Base-by-base conservation (phyloP, 2,797 vertebrate species). In the Hippocampus kuda region DNA sequence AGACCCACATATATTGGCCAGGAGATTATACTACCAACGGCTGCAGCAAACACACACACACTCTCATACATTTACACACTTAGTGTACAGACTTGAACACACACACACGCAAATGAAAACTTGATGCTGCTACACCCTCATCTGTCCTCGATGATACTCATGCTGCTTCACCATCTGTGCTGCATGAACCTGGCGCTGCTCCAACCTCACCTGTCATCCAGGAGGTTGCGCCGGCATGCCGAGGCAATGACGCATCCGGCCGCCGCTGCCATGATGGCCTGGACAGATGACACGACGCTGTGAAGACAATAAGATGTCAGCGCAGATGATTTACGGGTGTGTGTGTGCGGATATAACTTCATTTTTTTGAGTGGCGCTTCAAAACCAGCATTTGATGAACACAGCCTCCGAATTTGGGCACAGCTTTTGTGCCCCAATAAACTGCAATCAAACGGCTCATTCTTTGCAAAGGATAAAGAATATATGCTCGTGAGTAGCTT, bases 131-230 rank as follows among this genome's bases (percentile, higher is more conserved):
- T 16, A 44, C 62, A 64, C 5, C 27, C 26, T 16, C 30, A 63
- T 11, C 7, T 38, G 34, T 38, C 34, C 34, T 38, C 34, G 7
- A 38, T 38, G 34, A 38, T 38, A 38, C 34, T 38, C 41, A 48
- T 38, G n/a, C 27, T 48, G 46, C 8, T 24, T 15, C 9, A 49
- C n/a, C 24, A 22, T 3, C 20, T 18, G n/a, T 38, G 34, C 34
- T 38, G 34, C 34, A 38, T 38, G 34, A 38, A 22, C 7, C 20
- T 18, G 13, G 20, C 63, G 24, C 15, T 13, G 9, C 41, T 48
- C 7, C 24, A 34, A 42, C 27, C 80, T 83, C 73, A 88, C 87
- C 76, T 74, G 85, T 88, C 87, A 56, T 83, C 71, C 13, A 88
- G 20, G 65, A 88, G 20, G 66, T 88, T 82, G 0, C 59, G 68